Conservation (phyloP, 92 coral and sea anemone genomes). For the Actinostola sp. region DNA sequence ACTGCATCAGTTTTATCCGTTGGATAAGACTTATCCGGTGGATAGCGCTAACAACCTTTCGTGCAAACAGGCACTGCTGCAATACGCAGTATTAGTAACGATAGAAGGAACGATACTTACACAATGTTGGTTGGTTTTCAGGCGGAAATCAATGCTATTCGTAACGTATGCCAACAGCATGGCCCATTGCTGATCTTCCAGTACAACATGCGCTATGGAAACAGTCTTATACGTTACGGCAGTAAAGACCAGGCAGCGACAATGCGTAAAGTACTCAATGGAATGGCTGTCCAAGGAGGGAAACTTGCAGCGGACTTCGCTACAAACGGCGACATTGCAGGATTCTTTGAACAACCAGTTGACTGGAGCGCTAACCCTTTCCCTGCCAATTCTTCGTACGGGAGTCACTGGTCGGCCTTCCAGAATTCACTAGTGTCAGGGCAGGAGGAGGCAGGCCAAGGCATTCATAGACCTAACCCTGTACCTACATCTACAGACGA, state of each 20-base stretch:
- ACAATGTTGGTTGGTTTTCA: conserved; percentile 6
- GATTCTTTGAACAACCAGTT: conserved; percentile 95
- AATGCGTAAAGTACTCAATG: conserved; percentile 77
- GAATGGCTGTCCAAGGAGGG: conserved; percentile 66
- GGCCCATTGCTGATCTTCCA: conserved; percentile 94
- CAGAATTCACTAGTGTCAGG: conserved; percentile 46
- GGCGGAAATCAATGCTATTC: conserved; percentile 87
- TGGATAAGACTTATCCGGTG: too few species aligned
- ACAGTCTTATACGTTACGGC: conserved; percentile 96
- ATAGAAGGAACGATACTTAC: background rate
- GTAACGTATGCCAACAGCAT: conserved; percentile 89
- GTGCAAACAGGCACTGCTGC: too few species aligned
- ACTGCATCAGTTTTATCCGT: too few species aligned
- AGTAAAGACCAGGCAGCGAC: conserved; percentile 92
- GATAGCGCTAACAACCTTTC: too few species aligned
- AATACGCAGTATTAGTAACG: too few species aligned
- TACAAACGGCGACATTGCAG: conserved; percentile 93
- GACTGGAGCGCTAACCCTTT: conserved; percentile 87
- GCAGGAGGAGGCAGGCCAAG: conserved; percentile 18
- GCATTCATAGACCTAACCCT: conserved; percentile 26
- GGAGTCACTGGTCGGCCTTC: conserved; percentile 76
- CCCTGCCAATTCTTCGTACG: conserved; percentile 57
- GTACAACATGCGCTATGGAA: conserved; percentile 90
- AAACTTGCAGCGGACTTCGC: conserved; percentile 91
- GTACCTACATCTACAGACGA: conserved; percentile 21